These are phyloP conservation scores for Scotopteryx bipunctaria DNA, from an alignment of 2,888 invertebrate genomes.

Conservation along the genomic window DNA sequence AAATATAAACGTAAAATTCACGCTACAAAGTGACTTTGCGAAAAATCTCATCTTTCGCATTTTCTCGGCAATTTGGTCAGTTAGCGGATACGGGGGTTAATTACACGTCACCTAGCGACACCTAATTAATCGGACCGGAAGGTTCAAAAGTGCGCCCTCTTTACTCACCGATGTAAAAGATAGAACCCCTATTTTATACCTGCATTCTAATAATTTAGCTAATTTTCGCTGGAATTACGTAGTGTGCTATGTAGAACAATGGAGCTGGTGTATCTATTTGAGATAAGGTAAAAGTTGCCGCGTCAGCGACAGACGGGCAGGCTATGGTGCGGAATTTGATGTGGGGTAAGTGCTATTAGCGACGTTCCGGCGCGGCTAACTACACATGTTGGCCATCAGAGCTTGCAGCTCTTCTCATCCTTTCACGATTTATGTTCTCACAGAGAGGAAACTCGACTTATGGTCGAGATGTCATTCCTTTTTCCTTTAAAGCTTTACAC, in stretches of 20 bases:
- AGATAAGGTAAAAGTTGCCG: slow-evolving; percentile 36
- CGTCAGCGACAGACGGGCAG: slow-evolving; percentile 30
- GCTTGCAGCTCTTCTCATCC: slow-evolving; percentile 36
- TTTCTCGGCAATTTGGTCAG: slow-evolving; percentile 37
- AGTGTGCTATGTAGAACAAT: slow-evolving; percentile 34
- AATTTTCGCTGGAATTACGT: slow-evolving; percentile 49
- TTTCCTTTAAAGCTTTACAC: slow-evolving; percentile 13
- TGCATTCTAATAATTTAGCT: slow-evolving; percentile 53
- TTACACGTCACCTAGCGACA: slow-evolving; percentile 56
- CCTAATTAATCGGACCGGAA: slow-evolving; percentile 55
- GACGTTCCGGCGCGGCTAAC: slow-evolving; percentile 30
- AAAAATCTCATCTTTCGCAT: slow-evolving; percentile 38
- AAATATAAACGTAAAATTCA: no score
- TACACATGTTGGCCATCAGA: slow-evolving; percentile 29
- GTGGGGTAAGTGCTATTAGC: slow-evolving; percentile 33
- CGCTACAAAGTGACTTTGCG: slow-evolving; percentile 29
- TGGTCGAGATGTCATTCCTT: slow-evolving; percentile 35
- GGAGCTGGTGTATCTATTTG: slow-evolving; percentile 33
- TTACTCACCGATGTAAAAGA: slow-evolving; percentile 49
- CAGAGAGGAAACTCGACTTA: slow-evolving; percentile 42
- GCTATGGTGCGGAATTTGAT: slow-evolving; percentile 33
- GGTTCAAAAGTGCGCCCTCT: slow-evolving; percentile 39
- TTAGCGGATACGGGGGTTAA: slow-evolving; percentile 51
- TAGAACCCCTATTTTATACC: slow-evolving; percentile 52
- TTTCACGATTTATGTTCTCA: slow-evolving; percentile 46